A percentile compares a stretch with the other conserved stretches of the same genome.
Evolutionary conservation across 2,888 invertebrate genomes (phyloP).

Genomic region (Rapana venosa): DNA sequence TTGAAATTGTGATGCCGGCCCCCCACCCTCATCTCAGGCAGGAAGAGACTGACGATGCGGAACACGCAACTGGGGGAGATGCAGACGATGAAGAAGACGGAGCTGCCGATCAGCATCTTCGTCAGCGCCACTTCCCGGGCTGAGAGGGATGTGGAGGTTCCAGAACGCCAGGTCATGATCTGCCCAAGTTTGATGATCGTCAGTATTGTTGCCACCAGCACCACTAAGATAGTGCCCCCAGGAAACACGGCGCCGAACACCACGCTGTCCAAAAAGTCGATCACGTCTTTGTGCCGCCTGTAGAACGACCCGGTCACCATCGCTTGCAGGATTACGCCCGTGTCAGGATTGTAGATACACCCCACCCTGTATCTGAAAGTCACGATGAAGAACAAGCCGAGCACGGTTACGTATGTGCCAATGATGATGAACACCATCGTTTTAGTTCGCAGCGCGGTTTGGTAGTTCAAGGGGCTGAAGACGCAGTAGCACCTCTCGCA

Average conservation of each 20-base stretch:
- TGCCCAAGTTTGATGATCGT: neutral
- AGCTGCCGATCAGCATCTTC: neutral
- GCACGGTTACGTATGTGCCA: neutral
- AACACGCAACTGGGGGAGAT: neutral
- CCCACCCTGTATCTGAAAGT: neutral
- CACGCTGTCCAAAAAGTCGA: neutral
- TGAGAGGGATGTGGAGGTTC: neutral
- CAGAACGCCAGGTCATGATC: neutral
- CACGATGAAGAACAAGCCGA: neutral
- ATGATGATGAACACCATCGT: constrained; percentile 19
- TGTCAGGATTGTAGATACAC: neutral
- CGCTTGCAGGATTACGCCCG: neutral
- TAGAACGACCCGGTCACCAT: neutral
- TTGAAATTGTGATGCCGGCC: constrained; percentile 9
- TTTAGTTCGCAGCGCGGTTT: neutral
- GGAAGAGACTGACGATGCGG: neutral
- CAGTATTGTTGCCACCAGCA: neutral
- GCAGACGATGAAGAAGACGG: neutral
- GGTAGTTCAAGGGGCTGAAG: neutral
- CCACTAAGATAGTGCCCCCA: neutral
- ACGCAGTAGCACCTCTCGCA: constrained; percentile 19
- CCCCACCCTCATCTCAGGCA: neutral
- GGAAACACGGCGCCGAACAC: constrained; percentile 13
- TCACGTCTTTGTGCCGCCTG: neutral
- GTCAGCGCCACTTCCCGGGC: constrained; percentile 20